Percentiles rank a stretch among this genome's conserved stretches.
phyloP scores from a whole-genome alignment of 2,888 invertebrate species.

The Cephus pulcher region DNA sequence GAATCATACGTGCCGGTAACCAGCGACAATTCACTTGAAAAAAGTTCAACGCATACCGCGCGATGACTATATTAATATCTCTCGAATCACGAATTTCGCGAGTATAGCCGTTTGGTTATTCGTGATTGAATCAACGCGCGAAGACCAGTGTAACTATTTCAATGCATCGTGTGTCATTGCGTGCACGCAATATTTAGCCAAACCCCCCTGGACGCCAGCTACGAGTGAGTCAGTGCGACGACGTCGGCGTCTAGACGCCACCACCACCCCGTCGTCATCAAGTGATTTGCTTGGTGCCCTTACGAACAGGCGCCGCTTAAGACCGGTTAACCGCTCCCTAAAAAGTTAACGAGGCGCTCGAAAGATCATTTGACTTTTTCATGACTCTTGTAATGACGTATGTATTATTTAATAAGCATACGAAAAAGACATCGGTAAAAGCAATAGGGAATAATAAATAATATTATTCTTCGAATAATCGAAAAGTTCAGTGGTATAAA shows the following conservation, averaged over 20 bases:
- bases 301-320: slow-evolving; percentile 13
- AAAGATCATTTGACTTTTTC: slow-evolving; percentile 4
- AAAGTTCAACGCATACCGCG: too few relatives aligned
- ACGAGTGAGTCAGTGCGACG: slow-evolving; percentile 56
- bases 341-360: neutral
- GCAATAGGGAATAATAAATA: too few relatives aligned
- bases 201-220: slow-evolving; percentile 38
- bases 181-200: slow-evolving; percentile 61
- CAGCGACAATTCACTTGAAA: too few relatives aligned
- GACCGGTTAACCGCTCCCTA: neutral
- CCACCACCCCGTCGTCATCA: slow-evolving; percentile 40
- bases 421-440: too few relatives aligned
- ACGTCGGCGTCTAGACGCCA: slow-evolving; percentile 51
- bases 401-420: too few relatives aligned
- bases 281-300: slow-evolving; percentile 43
- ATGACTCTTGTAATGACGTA: too few relatives aligned
- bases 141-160: slow-evolving; percentile 49
- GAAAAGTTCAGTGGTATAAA: too few relatives aligned
- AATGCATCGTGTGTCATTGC: slow-evolving; percentile 54
- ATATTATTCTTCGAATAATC: too few relatives aligned
- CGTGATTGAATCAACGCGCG: slow-evolving; percentile 37
- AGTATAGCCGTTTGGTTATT: too few relatives aligned
- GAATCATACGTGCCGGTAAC: too few relatives aligned
- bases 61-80: too few relatives aligned
- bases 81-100: too few relatives aligned